Conservation (phyloP, 30 jellyfish, hydroid and myxozoan species). For the Aurelia sp. region DNA sequence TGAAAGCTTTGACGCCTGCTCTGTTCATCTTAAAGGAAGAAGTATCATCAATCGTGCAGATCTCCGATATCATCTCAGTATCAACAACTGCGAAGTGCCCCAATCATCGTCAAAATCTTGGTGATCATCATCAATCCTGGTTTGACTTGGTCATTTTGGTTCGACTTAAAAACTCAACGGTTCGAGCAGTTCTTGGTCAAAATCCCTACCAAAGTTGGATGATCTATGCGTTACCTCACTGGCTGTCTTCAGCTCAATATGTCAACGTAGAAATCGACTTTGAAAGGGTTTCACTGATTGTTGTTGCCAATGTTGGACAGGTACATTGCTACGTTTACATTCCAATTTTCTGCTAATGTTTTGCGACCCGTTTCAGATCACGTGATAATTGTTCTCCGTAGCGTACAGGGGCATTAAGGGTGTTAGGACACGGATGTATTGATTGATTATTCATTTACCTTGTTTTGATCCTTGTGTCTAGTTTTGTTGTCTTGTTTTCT, state of each 20-base stretch:
- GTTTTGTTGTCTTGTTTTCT: too few species aligned
- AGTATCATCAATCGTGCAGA: not conserved
- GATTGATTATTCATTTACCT: too few species aligned
- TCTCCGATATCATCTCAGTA: not conserved
- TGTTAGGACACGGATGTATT: too few species aligned
- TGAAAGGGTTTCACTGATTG: not conserved
- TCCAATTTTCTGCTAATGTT: not conserved
- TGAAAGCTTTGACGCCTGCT: too few species aligned
- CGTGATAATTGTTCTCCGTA: not conserved
- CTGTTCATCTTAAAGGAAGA: not conserved
- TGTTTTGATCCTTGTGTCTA: too few species aligned
- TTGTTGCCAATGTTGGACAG: conserved; percentile 41
- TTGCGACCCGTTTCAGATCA: not conserved
- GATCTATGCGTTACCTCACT: conserved; percentile 29
- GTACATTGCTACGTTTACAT: conserved; percentile 1
- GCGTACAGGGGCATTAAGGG: too few species aligned
- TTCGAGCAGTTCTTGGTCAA: conserved; percentile 5
- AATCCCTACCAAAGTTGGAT: conserved; percentile 33
- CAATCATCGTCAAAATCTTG: too few species aligned
- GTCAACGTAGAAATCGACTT: conserved; percentile 26
- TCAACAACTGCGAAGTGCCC: not conserved
- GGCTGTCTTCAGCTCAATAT: conserved; percentile 42
- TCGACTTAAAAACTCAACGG: conserved; percentile 7
- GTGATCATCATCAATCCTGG: conserved; percentile 1
- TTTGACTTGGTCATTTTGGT: conserved; percentile 13